These are phyloP conservation scores for Cephus pulcher DNA, from an alignment of 2,888 invertebrate genomes.

Conservation along the genomic window DNA sequence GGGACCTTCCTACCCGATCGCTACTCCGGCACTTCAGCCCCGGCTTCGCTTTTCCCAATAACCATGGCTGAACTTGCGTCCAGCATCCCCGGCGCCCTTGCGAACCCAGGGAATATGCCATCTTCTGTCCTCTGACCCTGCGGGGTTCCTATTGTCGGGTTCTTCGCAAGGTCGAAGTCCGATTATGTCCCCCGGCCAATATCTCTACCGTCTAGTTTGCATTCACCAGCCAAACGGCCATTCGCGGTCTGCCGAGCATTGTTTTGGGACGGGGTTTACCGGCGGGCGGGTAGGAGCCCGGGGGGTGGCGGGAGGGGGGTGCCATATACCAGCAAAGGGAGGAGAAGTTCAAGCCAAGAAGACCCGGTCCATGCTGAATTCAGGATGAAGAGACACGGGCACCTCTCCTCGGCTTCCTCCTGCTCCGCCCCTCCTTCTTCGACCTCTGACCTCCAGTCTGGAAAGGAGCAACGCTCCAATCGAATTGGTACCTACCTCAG, in stretches of 20 bases:
- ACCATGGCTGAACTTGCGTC: background rate
- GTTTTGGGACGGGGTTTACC: constrained; percentile 26
- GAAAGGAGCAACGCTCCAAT: background rate
- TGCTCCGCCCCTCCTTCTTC: background rate
- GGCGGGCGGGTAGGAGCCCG: background rate
- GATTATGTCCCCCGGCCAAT: constrained; percentile 50
- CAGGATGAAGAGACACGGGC: background rate
- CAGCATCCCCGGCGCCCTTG: background rate
- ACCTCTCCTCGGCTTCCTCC: background rate
- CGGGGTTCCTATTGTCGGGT: constrained; percentile 22
- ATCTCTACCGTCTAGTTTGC: constrained; percentile 46
- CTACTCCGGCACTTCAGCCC: background rate
- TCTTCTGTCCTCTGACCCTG: background rate
- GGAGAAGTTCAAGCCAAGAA: background rate
- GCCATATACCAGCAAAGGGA: background rate
- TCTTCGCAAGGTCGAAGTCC: constrained; percentile 47
- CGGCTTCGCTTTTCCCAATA: background rate
- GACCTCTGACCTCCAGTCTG: background rate
- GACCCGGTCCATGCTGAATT: background rate
- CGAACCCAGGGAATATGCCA: background rate
- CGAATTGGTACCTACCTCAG: background rate
- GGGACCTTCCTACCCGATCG: background rate
- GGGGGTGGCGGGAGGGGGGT: background rate
- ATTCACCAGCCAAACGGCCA: constrained; percentile 49
- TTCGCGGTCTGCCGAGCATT: constrained; percentile 49